A percentile compares a stretch with the other conserved stretches of the same genome.
Evolutionary conservation across 2,888 invertebrate genomes (phyloP).

Genomic region (Nomada goodeniana): DNA sequence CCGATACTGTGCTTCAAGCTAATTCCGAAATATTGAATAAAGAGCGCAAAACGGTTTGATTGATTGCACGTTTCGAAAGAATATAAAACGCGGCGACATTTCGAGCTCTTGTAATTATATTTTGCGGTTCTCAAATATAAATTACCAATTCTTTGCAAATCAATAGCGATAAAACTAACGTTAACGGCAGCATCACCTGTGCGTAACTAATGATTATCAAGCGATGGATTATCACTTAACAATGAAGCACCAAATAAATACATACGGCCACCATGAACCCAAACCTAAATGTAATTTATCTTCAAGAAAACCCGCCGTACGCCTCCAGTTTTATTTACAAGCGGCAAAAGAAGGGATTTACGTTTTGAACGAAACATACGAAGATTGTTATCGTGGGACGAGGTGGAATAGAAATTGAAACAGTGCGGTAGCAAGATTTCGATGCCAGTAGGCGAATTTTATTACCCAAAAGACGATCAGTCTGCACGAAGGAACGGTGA

Average conservation of each 20-base stretch:
- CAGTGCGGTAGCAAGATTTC: neutral
- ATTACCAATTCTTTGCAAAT: too few relatives aligned
- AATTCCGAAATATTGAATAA: neutral
- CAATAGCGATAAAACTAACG: too few relatives aligned
- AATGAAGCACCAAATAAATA: neutral
- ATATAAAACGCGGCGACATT: neutral
- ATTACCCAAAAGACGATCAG: conserved; percentile 17
- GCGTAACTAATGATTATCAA: too few relatives aligned
- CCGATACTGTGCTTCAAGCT: neutral
- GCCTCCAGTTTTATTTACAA: neutral
- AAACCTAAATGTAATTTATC: neutral
- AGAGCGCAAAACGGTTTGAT: neutral
- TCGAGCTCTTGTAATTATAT: neutral
- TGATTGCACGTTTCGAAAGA: neutral
- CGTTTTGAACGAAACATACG: too few relatives aligned
- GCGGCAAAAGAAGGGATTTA: neutral
- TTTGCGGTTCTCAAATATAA: too few relatives aligned
- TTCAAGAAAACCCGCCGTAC: neutral
- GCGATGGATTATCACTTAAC: neutral
- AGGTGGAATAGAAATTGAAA: neutral
- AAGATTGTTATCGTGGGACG: neutral
- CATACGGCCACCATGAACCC: neutral
- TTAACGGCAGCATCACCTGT: too few relatives aligned
- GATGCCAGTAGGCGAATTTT: neutral
- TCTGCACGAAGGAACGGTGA: conserved; percentile 14